These are phyloP conservation scores for Sesia bembeciformis DNA, from an alignment of 2,888 invertebrate genomes.

Conservation along the genomic window DNA sequence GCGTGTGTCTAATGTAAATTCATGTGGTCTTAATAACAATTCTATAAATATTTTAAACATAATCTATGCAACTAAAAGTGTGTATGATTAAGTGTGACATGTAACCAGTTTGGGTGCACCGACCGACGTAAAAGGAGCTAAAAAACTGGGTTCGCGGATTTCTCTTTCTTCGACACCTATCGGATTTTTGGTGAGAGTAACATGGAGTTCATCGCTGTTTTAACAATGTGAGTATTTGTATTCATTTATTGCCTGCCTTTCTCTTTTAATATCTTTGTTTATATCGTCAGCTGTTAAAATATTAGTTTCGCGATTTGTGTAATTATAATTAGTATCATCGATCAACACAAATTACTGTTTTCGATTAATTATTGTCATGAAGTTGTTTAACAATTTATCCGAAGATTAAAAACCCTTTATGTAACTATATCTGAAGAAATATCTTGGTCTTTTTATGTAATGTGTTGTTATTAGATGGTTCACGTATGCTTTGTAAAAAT, in stretches of 20 bases:
- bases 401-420: no score
- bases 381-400: no score
- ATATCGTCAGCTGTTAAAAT: no score
- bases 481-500: no score
- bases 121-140: constrained; percentile 17
- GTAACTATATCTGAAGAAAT: no score
- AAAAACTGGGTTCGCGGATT: constrained; percentile 15
- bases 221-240: constrained; percentile 8
- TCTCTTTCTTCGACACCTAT: constrained; percentile 13
- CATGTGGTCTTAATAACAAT: not conserved
- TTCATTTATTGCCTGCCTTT: constrained; percentile 1
- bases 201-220: constrained; percentile 9
- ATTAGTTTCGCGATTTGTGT: no score
- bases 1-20: no score
- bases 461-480: no score
- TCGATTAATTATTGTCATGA: no score
- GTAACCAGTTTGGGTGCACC: constrained; percentile 18
- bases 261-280: not conserved
- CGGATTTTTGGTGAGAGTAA: constrained; percentile 15
- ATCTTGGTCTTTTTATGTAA: no score
- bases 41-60: not conserved
- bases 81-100: constrained; percentile 3
- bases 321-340: no score
- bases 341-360: no score
- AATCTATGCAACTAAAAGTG: not conserved